Conservation (phyloP, 2,113 vertebrate species). For the Balaeniceps rex region DNA sequence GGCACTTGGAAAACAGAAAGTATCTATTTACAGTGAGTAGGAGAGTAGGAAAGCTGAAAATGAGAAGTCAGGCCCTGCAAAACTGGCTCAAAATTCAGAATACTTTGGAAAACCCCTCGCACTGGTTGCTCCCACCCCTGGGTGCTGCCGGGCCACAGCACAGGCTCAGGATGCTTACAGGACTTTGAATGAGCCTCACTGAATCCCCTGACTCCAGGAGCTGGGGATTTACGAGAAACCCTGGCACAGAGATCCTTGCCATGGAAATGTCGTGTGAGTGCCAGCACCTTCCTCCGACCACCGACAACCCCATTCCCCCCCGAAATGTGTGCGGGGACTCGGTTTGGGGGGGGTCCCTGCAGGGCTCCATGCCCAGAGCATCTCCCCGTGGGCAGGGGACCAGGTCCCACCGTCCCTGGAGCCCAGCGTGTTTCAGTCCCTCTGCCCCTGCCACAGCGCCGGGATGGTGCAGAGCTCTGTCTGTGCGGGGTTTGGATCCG, state of each 20-base stretch:
- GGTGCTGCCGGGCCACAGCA: background rate
- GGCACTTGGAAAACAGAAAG: background rate
- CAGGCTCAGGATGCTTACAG: background rate
- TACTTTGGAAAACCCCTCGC: background rate
- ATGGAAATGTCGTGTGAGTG: background rate
- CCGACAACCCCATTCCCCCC: background rate
- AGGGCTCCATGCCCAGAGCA: background rate
- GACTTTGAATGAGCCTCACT: background rate
- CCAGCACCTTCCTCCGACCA: background rate
- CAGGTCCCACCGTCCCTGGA: background rate
- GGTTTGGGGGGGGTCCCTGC: fast-evolving
- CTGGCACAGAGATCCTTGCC: background rate
- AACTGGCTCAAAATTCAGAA: background rate
- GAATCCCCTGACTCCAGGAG: background rate
- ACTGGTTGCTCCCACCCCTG: background rate
- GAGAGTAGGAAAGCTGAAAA: background rate
- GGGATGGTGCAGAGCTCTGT: background rate
- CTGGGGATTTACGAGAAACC: background rate
- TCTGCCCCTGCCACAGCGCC: fast-evolving
- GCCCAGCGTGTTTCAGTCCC: fast-evolving
- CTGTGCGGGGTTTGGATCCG: fast-evolving
- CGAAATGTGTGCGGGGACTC: fast-evolving
- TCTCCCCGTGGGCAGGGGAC: background rate
- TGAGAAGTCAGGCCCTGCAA: background rate
- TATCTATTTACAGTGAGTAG: background rate